Base-by-base conservation (phyloP, 1,140 invertebrate genomes). In the Rhagoletis pomonella region DNA sequence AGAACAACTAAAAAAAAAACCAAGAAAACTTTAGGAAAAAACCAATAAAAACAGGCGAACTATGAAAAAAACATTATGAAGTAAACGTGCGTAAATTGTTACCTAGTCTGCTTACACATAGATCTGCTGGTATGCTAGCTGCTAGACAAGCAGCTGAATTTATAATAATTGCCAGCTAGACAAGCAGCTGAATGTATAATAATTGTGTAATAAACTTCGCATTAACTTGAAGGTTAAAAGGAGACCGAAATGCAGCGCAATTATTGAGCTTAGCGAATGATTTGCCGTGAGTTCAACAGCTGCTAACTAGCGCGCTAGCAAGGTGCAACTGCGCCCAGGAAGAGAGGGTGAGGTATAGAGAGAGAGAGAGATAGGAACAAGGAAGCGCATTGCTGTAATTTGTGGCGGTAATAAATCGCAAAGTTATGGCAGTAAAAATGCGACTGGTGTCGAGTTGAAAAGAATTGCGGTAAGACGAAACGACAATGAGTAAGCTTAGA, bases 161-260 rank as follows among this genome's bases (percentile, higher is more conserved):
- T 29, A 29, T 29, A 29, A 1, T 29, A 29, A 10, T 55, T n/a
- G 47, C 17, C 17, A 42, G 5, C 44, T 50, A 81, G 47, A 9
- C 73, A 81, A 73, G 50, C 44, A 42, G 47, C n/a, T 73, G 29
- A 81, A 81, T 81, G 55, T 81, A 81, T 81, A 81, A 81, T 81
- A 50, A 81, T 81, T 81, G 73, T 81, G 73, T 55, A 81, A 81
- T 81, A 81, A 81, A 81, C 47, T 55, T 55, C 44, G 73, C 73
- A 81, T 42, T 55, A 81, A 81, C 73, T 81, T 81, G 47, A 81
- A 81, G 47, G 73, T 55, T 81, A 81, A 81, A 81, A n/a, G 73
- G 4, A 62, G 60, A 62, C 17, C 12, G 58, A 59, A 7, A n/a
- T 1, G 17, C 17, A 19, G 73, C n/a, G 47, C 47, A 81, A 81